Evolutionary conservation across 2,797 vertebrate genomes (phyloP).

Genomic region (Rhinichthys osculus): DNA sequence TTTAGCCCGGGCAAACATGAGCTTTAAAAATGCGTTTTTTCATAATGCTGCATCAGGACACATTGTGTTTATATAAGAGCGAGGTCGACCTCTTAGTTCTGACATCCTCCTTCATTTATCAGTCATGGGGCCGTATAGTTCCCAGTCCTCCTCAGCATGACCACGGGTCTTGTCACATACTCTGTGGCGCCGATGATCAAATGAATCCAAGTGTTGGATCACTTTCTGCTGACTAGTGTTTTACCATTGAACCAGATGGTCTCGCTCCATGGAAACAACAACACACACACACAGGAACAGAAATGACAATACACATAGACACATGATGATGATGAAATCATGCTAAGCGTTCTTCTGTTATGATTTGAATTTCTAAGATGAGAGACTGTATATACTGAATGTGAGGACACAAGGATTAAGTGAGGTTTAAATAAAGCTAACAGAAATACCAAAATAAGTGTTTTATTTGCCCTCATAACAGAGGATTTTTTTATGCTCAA

Average conservation of each 20-base stretch:
- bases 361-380: background rate
- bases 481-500: background rate
- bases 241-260: conserved; percentile 40
- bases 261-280: conserved; percentile 38
- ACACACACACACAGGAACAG: conserved; percentile 12
- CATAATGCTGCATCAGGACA: background rate
- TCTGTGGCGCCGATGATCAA: background rate
- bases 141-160: background rate
- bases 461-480: background rate
- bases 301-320: background rate
- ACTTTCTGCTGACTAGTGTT: conserved; percentile 46
- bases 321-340: background rate
- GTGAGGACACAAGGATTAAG: background rate
- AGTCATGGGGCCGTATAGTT: background rate
- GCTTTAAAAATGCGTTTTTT: background rate
- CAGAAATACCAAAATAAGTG: background rate
- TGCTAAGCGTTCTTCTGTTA: background rate
- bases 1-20: background rate
- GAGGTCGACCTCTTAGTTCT: background rate
- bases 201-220: conserved; percentile 13
- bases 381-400: background rate
- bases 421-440: background rate
- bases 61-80: conserved; percentile 5
- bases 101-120: background rate
- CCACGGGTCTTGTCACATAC: background rate